A percentile compares a stretch with the other conserved stretches of the same genome.
These are phyloP conservation scores for Heliconius himera DNA, from an alignment of 1,140 invertebrate species.

Conservation along the genomic window DNA sequence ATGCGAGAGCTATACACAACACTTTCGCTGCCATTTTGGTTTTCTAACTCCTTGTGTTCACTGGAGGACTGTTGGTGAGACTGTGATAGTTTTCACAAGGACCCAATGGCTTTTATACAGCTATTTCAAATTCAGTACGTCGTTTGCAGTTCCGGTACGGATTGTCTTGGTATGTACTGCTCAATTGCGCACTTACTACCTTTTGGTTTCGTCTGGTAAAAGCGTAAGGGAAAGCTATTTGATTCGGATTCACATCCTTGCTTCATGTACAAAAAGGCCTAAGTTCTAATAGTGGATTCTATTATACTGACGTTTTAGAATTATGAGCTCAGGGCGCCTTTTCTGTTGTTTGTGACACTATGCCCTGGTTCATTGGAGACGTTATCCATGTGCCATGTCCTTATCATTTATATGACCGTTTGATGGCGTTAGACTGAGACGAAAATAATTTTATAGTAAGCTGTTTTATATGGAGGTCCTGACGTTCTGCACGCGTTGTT, in stretches of 20 bases:
- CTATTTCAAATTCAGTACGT: constrained; percentile 81
- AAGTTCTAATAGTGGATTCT: constrained; percentile 51
- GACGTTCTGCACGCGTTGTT: constrained; percentile 52
- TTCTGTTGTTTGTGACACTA: constrained; percentile 80
- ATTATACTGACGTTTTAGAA: constrained; percentile 58
- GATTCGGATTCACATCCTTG: constrained; percentile 70
- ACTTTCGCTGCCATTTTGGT: constrained; percentile 80
- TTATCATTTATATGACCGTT: constrained; percentile 22
- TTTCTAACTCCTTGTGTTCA: constrained; percentile 67
- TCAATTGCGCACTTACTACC: constrained; percentile 59
- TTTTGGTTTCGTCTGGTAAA: constrained; percentile 55
- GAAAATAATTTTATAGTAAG: constrained; percentile 40
- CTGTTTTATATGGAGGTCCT: constrained; percentile 71
- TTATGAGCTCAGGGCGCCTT: constrained; percentile 55
- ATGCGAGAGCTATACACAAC: constrained; percentile 73
- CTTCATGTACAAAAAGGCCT: constrained; percentile 54
- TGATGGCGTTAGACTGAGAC: constrained; percentile 52
- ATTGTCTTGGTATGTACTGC: constrained; percentile 69
- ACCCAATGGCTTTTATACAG: constrained; percentile 80
- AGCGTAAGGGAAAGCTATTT: constrained; percentile 81
- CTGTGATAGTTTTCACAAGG: constrained; percentile 79
- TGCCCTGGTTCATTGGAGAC: constrained; percentile 67
- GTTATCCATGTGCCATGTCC: constrained; percentile 65
- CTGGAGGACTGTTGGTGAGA: constrained; percentile 67
- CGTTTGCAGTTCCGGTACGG: constrained; percentile 72